A percentile compares a stretch with the other conserved stretches of the same genome.
Conservation (phyloP, 2,797 vertebrate genomes). For the Morelia viridis region DNA sequence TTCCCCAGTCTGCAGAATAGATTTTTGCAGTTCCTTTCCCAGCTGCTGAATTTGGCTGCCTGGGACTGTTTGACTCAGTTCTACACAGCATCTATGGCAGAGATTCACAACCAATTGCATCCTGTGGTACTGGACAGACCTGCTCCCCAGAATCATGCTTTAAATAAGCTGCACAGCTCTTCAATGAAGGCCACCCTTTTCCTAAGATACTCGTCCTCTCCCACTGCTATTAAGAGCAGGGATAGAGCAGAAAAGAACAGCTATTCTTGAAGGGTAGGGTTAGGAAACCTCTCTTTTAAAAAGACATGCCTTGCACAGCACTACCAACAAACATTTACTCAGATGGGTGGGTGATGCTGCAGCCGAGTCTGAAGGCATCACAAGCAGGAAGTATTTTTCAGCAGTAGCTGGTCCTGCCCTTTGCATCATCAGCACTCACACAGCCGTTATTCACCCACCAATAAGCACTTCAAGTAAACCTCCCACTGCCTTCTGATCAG, state of each 20-base stretch:
- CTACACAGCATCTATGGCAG: not conserved
- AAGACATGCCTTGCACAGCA: not conserved
- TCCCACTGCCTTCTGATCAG: not conserved
- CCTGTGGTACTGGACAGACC: not conserved
- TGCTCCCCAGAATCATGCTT: not conserved
- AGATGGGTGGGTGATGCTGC: not conserved
- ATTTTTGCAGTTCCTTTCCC: not conserved
- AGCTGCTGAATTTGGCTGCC: not conserved
- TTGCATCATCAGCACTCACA: not conserved
- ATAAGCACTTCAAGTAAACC: not conserved
- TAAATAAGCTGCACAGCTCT: not conserved
- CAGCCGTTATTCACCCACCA: not conserved
- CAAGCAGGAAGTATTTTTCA: not conserved
- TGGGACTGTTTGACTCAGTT: not conserved
- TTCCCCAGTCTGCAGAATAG: not conserved
- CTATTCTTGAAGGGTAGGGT: not conserved
- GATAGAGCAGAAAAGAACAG: not conserved
- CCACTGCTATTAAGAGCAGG: not conserved
- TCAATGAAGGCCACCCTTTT: not conserved
- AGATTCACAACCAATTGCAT: not conserved
- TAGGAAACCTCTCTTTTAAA: not conserved
- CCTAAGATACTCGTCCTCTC: too few relatives aligned
- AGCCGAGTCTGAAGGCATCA: not conserved
- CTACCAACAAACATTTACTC: not conserved
- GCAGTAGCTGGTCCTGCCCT: not conserved